Evolutionary conservation across 2,113 vertebrate genomes (phyloP).

Genomic region (Bos indicus): DNA sequence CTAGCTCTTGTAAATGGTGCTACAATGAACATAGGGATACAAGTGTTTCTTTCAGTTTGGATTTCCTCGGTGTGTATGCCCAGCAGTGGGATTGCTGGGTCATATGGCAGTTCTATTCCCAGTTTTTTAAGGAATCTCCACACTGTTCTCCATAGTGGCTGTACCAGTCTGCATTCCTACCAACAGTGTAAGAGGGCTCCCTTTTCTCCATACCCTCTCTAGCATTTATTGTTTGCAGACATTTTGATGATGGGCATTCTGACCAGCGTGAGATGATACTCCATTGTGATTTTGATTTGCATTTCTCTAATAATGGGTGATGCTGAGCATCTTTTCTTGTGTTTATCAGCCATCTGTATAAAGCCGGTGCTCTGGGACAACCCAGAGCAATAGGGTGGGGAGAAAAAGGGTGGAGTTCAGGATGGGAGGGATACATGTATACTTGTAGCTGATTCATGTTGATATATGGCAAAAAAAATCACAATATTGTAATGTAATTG

Average conservation of each 20-base stretch:
- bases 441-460: not conserved
- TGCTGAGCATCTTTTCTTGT: not conserved
- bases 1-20: not conserved
- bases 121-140: not conserved
- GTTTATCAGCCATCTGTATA: not conserved
- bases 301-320: not conserved
- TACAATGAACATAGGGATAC: not conserved
- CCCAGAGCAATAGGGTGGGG: not conserved
- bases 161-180: not conserved
- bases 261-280: not conserved
- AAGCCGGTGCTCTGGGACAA: fast-evolving
- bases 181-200: not conserved
- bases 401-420: not conserved
- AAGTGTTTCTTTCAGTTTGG: not conserved
- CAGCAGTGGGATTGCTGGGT: not conserved
- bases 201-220: not conserved
- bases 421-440: not conserved
- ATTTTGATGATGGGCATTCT: not conserved
- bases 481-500: not conserved
- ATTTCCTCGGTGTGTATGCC: not conserved
- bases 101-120: not conserved
- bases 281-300: not conserved
- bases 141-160: not conserved
- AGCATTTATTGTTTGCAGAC: not conserved
- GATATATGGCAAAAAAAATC: not conserved